These are phyloP conservation scores for Deroplatys truncata DNA, from an alignment of 2,888 invertebrate species.

Conservation along the genomic window DNA sequence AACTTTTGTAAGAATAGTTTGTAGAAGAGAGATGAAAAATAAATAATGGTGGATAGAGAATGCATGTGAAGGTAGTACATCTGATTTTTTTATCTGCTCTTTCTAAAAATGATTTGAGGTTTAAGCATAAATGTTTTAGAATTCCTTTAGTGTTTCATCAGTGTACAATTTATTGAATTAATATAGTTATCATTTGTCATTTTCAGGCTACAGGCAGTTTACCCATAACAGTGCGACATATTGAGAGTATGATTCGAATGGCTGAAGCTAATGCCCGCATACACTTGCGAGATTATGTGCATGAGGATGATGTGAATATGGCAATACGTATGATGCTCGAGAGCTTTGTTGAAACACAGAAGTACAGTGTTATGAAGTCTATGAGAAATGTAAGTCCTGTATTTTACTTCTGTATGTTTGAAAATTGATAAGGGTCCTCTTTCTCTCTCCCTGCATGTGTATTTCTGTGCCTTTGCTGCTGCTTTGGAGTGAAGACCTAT, in stretches of 20 bases:
- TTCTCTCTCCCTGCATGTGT: background rate
- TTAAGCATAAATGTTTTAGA: no score
- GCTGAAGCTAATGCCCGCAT: slow-evolving; percentile 95
- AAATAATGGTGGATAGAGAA: no score
- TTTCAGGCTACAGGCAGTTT: slow-evolving; percentile 85
- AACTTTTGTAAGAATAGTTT: no score
- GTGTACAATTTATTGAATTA: no score
- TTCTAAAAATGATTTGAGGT: no score
- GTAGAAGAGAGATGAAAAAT: no score
- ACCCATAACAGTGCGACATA: slow-evolving; percentile 96
- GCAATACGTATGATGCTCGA: slow-evolving; percentile 96
- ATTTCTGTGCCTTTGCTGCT: background rate
- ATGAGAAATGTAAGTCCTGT: slow-evolving; percentile 74
- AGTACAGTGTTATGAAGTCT: slow-evolving; percentile 94
- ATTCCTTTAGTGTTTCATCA: no score
- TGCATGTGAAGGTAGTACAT: no score
- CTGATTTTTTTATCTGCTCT: no score
- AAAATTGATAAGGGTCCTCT: background rate
- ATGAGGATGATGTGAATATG: slow-evolving; percentile 95
- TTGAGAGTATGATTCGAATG: slow-evolving; percentile 97
- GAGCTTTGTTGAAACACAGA: slow-evolving; percentile 98
- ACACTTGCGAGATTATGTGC: slow-evolving; percentile 85
- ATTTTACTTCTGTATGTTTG: background rate
- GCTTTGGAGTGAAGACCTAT: no score
- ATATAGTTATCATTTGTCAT: background rate